Conservation (phyloP, 1,140 invertebrate genomes). For the Orussus abietinus region DNA sequence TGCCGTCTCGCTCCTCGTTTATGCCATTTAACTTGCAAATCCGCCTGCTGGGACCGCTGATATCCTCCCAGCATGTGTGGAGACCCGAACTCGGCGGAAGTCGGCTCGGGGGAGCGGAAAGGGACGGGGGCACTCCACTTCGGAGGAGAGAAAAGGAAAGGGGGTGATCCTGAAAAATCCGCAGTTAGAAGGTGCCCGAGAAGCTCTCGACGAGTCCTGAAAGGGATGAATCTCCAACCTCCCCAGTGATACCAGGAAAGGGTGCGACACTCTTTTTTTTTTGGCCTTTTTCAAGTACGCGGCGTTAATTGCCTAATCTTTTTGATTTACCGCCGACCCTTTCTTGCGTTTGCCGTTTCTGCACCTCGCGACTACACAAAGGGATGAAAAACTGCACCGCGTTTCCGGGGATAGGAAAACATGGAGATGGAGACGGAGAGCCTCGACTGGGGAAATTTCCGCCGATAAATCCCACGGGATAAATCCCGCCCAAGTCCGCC, state of each 20-base stretch:
- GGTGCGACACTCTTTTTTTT: no score
- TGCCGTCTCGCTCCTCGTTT: conserved; percentile 29
- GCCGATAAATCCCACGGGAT: conserved; percentile 43
- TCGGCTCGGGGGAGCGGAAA: conserved; percentile 11
- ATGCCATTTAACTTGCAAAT: conserved; percentile 50
- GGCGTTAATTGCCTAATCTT: no score
- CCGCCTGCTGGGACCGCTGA: conserved; percentile 32
- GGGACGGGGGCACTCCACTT: conserved; percentile 12
- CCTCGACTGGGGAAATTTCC: conserved; percentile 48
- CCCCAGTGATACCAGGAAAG: no score
- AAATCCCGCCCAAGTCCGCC: conserved; percentile 31
- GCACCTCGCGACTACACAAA: no score
- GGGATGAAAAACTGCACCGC: no score
- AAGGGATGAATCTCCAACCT: no score
- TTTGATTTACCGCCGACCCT: no score
- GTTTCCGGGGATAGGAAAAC: no score
- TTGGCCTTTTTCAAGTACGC: no score
- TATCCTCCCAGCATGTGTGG: conserved; percentile 37
- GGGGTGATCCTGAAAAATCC: conserved; percentile 37
- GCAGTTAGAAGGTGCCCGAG: conserved; percentile 31
- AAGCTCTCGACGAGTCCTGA: no score
- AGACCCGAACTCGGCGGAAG: conserved; percentile 32
- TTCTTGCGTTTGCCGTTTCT: no score
- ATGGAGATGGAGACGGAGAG: no score
- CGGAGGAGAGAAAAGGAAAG: conserved; percentile 14